Base-by-base conservation (phyloP, 2,888 invertebrate species). In the Lasioglossum figueresi region DNA sequence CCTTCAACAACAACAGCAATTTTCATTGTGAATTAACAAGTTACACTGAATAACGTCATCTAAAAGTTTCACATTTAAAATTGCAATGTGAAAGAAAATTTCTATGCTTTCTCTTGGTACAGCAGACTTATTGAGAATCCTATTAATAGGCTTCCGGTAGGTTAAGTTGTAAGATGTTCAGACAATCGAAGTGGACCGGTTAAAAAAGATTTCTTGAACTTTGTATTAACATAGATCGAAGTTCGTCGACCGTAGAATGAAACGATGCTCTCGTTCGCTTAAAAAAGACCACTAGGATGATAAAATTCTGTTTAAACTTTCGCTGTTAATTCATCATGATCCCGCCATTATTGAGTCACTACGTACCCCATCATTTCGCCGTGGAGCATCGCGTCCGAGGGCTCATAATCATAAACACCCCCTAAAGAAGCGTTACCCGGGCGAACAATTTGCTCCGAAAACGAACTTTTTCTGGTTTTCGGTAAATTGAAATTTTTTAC, bases 401-500 rank as follows among this genome's bases (percentile, higher is more conserved):
- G 37, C 48, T 43, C n/a, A 59, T 84, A 82, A 82, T 73, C 56
- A 43, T 40, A 23, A 71, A 59, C 73, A 74, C 52, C 48, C 37
- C 27, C 23, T 45, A 68, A 68, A 27, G 59, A 59, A 31, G 14
- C 63, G 27, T 40, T 70, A n/a, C 48, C 23, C 14, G n/a, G 27
- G 6, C 40, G 40, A 75, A 84, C 84, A 79, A 83, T 84, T 76
- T 76, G 45, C 71, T 56, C 84, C 45, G 23, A 59, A 37, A 52
- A 16, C 76, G 19, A 43, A 37, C 66, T 12, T 59, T 76, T 71
- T 78, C 79, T 70, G 78, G 48, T 31, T 71, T 78, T 82, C 40
- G 43, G 52, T 43, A 84, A 83, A 84, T 84, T 84, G 84, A 84
- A 84, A 84, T 84, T 84, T 84, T 84, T 84, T 84, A 59, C 45